Base-by-base conservation (phyloP, 2,113 vertebrate species). In the Lipotes vexillifer region DNA sequence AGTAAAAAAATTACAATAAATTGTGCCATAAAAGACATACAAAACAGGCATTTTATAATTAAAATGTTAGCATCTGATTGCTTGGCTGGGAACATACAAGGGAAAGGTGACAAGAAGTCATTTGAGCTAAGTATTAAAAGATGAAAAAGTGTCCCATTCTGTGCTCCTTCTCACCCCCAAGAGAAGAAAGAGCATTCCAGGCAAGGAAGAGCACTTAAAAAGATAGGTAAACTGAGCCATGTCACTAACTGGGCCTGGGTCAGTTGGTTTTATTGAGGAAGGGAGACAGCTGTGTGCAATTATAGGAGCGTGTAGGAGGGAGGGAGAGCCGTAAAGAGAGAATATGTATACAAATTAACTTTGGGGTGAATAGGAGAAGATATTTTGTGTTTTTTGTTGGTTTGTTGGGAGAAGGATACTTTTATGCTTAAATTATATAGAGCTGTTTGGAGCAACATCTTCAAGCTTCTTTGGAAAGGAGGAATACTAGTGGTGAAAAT, bases 381-480 rank as follows among this genome's bases (percentile, higher is more conserved):
- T 6, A 15, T 10, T 41, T 69, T 44, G 13, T 9, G 52, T 68
- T 93, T 74, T 68, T 78, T 68, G 13, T 44, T 75, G 38, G 13
- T 29, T 86, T 3, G 29, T 31, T 93, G 44, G 87, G 7, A 69
- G 5, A 91, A 91, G 5, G 33, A 6, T 77, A 25, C 31, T 66
- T 93, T 90, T 25, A 49, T 72, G 41, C 74, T 49, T 75, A 71
- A 55, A 66, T 65, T 46, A 75, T 69, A 66, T 63, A 69, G 27
- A 77, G 33, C 6, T 77, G 3, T 93, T n/a, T 55, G 17, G 25
- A 29, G 2, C 5, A 88, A 31, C 15, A 18, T 85, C 14, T 71
- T 93, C 18, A 84, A 75, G 18, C 10, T 90, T 44, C 6, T 27
- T 93, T 81, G 15, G 44, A 65, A 90, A 94, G 81, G 25, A 91